These are phyloP conservation scores for Lasiurus borealis DNA, from an alignment of 2,113 vertebrate species.

Conservation along the genomic window DNA sequence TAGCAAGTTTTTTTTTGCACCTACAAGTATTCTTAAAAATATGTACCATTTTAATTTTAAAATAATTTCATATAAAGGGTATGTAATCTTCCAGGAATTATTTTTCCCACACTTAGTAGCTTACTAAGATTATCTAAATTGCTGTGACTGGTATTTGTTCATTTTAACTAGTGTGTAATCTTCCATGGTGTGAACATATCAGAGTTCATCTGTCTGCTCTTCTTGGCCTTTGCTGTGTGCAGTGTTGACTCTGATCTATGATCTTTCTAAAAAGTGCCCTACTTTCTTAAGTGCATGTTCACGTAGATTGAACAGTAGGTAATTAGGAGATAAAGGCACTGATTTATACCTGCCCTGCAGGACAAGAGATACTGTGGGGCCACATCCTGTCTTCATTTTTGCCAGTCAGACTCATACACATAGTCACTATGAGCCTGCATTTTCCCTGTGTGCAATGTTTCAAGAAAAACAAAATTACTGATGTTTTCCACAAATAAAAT, in stretches of 20 bases:
- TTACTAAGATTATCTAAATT: background rate
- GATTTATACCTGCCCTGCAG: too few relatives aligned
- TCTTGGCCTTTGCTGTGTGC: background rate
- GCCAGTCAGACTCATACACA: background rate
- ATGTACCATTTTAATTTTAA: background rate
- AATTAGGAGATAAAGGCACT: background rate
- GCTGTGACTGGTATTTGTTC: background rate
- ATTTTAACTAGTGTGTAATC: background rate
- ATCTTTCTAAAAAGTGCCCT: background rate
- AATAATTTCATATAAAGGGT: background rate
- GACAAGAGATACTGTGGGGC: accelerated
- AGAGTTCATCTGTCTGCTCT: background rate
- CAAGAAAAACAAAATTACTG: background rate
- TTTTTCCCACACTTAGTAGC: background rate
- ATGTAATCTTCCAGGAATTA: background rate
- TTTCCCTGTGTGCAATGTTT: background rate
- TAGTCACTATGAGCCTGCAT: background rate
- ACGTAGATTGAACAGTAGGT: background rate
- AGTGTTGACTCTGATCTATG: background rate
- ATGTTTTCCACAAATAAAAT: slow-evolving; percentile 1
- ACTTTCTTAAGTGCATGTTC: background rate
- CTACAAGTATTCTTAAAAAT: background rate
- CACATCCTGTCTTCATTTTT: background rate
- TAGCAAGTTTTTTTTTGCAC: background rate
- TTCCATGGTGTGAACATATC: background rate